Conservation (phyloP, 2,113 vertebrate species). For the Uria lomvia region DNA sequence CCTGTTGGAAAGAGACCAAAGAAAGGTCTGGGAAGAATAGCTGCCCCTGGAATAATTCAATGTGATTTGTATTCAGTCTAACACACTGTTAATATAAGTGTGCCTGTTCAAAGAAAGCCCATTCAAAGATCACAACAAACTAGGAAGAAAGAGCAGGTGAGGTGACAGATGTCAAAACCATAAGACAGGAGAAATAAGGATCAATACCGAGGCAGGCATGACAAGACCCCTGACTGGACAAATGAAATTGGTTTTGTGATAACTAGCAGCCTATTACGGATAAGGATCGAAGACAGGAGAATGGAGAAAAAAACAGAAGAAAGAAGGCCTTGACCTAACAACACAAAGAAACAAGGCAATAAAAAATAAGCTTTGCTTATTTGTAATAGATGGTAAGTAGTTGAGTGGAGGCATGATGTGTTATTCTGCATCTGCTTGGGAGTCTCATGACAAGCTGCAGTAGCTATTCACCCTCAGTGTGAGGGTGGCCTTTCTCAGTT, state of each 20-base stretch:
- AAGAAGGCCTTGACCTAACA: background rate
- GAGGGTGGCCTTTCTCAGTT: background rate
- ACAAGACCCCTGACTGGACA: background rate
- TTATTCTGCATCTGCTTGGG: background rate
- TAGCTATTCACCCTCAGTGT: background rate
- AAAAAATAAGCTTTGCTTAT: background rate
- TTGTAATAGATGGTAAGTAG: background rate
- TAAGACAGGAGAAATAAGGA: background rate
- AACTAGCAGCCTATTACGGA: background rate
- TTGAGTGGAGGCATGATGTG: background rate
- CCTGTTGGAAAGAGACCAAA: background rate
- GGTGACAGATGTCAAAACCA: background rate
- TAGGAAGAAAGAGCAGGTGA: background rate
- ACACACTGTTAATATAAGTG: background rate
- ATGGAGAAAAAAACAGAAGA: background rate
- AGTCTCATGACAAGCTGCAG: background rate
- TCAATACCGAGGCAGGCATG: background rate
- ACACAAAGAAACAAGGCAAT: background rate
- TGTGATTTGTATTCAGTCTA: background rate
- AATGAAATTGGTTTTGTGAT: background rate
- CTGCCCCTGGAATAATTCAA: background rate
- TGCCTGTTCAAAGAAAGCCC: background rate
- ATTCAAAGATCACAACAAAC: background rate
- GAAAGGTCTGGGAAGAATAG: background rate
- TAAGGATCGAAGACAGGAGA: background rate